Base-by-base conservation (phyloP, 1,140 invertebrate species). In the Patella vulgata region DNA sequence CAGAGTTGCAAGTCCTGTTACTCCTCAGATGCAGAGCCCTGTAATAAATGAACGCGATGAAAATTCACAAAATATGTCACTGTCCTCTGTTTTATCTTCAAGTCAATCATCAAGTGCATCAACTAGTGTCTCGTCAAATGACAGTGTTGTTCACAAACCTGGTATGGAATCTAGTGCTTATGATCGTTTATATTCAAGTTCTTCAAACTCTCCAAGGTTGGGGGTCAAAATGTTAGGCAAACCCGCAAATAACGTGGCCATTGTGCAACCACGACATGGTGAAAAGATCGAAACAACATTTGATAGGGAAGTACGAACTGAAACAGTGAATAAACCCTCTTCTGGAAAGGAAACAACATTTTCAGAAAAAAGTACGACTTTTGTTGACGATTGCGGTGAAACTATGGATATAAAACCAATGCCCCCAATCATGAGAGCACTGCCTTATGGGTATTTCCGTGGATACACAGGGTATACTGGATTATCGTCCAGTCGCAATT, bases 401-500 rank as follows among this genome's bases (percentile, higher is more conserved):
- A 87, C 90, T 0, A 86, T 92, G 69, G 90, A 91, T 73, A 91
- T 95, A n/a, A 90, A 95, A 79, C 94, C 95, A 0, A 96, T 97
- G 94, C 89, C 93, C 67, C 94, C 94, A 0, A 85, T 97, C 42
- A 85, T 95, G 17, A 84, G 77, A 31, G 73, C 77, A 11, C 66
- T 79, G 70, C 75, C 75, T 14, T 80, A 80, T 65, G 73, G 71
- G 43, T 80, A 75, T 60, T 73, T 77, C 60, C 71, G 75, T 39
- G 72, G 73, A 21, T 79, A 74, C 52, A 63, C 77, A 3, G 73
- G 69, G 8, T 72, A 71, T 55, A 64, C 69, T 21, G 70, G 68
- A 27, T 65, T 71, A 11, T 70, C 65, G 36, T 71, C 72, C 60
- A 71, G 73, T 36, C 51, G 59, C 23, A 74, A 70, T 39, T 78